Percentiles rank a stretch among this genome's conserved stretches.
Evolutionary conservation across 1,140 invertebrate species (phyloP).

Genomic region (Amphibalanus amphitrite): DNA sequence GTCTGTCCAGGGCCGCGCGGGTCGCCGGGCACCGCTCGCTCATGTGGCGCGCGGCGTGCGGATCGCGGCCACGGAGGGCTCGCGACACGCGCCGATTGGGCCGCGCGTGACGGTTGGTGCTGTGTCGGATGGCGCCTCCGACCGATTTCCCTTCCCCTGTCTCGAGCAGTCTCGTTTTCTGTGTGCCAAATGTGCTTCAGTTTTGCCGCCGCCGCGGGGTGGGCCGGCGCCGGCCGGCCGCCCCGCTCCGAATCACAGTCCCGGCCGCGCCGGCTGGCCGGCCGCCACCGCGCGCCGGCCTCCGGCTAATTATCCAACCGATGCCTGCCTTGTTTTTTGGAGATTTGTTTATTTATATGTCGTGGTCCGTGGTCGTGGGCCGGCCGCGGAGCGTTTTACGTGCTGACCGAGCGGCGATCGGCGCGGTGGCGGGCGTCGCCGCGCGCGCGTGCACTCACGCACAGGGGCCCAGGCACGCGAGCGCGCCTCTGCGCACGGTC

Average conservation of each 20-base stretch:
- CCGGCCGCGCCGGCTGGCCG: no score
- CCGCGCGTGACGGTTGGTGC: no score
- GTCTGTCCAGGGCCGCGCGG: not conserved
- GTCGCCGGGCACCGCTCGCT: not conserved
- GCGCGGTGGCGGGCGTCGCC: not conserved
- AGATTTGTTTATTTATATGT: constrained; percentile 2
- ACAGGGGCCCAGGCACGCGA: not conserved
- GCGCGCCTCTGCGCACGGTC: not conserved
- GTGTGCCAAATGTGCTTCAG: constrained; percentile 1
- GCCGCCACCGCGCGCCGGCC: no score
- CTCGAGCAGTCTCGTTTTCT: not conserved
- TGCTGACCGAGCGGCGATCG: not conserved
- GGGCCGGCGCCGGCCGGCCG: no score
- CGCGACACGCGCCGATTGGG: no score
- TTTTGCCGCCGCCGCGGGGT: not conserved
- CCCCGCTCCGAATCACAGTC: no score
- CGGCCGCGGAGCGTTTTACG: no score
- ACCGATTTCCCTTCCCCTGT: no score
- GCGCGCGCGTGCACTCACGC: no score
- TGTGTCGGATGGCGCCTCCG: no score
- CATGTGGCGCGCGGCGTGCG: not conserved
- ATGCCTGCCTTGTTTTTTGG: not conserved
- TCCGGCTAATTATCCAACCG: not conserved
- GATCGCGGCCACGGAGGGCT: not conserved
- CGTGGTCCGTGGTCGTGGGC: not conserved